A percentile compares a stretch with the other conserved stretches of the same genome.
Conservation (phyloP, 92 coral and sea anemone genomes). For the Parazoanthus swiftii region DNA sequence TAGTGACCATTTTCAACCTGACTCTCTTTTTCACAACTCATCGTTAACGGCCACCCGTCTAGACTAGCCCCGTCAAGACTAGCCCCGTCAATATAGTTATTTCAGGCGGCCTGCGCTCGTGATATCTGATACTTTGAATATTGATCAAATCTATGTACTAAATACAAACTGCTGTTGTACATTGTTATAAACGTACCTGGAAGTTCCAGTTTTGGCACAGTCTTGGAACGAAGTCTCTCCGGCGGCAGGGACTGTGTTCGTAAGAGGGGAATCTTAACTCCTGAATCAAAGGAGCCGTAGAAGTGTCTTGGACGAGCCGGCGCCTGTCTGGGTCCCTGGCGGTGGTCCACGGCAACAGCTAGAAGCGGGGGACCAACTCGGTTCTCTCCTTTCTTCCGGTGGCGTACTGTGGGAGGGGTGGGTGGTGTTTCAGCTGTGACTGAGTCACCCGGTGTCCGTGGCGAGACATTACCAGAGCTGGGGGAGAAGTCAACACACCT, state of each 20-base stretch:
- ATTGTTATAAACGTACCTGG: constrained; percentile 50
- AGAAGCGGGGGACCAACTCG: constrained; percentile 41
- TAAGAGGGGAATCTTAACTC: constrained; percentile 48
- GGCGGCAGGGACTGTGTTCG: constrained; percentile 81
- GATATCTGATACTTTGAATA: too few species aligned
- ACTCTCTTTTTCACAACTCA: too few species aligned
- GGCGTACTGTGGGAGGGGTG: constrained; percentile 83
- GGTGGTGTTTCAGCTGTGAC: constrained; percentile 62
- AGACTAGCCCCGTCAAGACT: too few species aligned
- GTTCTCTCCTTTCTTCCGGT: constrained; percentile 67
- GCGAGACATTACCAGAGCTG: constrained; percentile 49
- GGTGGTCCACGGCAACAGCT: constrained; percentile 35
- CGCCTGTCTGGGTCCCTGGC: constrained; percentile 32
- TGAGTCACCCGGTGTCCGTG: constrained; percentile 47
- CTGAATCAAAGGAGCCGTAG: constrained; percentile 16
- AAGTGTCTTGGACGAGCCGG: constrained; percentile 19
- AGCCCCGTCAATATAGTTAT: too few species aligned
- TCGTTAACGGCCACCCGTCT: too few species aligned
- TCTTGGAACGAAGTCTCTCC: constrained; percentile 43
- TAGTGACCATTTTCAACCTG: neutral
- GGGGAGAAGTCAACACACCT: too few species aligned
- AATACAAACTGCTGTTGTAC: neutral
- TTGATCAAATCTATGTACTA: too few species aligned
- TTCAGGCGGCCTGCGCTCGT: too few species aligned
- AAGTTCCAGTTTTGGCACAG: constrained; percentile 70